Evolutionary conservation across 53 echinoderm and acorn worm genomes (phyloP), one percentile per base, ranked within the genome.

Genomic region (Henricia sp.): DNA sequence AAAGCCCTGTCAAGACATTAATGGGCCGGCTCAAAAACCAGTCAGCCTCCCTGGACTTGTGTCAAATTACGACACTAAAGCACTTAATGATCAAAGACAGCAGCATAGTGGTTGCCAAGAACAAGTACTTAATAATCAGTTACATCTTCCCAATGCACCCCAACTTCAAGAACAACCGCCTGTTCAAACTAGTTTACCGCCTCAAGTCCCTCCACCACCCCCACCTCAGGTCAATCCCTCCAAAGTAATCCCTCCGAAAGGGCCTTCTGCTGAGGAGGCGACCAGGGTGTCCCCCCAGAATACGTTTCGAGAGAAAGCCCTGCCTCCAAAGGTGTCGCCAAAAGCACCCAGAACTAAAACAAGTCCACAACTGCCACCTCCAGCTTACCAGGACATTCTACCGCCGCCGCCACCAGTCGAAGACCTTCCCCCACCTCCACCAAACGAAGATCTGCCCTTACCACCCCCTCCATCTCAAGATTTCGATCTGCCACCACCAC

Each of bases 401-500:
- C 84, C 84, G 33, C 84, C 84, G 30, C 84, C 84, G 6, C 84
- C 84, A 20, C 30, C 84, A 34, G 44, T 84, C 30, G 59, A 58
- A n/a, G 73, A 73, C 42, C 34, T 86, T 5, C 86, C 86, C 42
- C 76, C 86, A 19, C 76, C 75, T 25, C 70, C 70, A 17, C 66
- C 66, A 50, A 67, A 51, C 48, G 70, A 84, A 13, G 84, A 84
- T n/a, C 41, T 84, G 44, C 70, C 70, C 4, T 51, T 67, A 29
- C 86, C 86, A 4, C 84, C 84, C 13, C 86, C 86, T 40, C 84
- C 84, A 42, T 56, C 55, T 43, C 58, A 70, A 58, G 84, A 84
- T 30, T 71, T 54, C 30, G 70, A 80, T 50, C 76, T 80, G 23
- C 86, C 86, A 19, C 88, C 72, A 10, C 90, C 90, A 68, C 85